Base-by-base conservation (phyloP, 2,113 vertebrate genomes). In the Mionectes macconnelli region DNA sequence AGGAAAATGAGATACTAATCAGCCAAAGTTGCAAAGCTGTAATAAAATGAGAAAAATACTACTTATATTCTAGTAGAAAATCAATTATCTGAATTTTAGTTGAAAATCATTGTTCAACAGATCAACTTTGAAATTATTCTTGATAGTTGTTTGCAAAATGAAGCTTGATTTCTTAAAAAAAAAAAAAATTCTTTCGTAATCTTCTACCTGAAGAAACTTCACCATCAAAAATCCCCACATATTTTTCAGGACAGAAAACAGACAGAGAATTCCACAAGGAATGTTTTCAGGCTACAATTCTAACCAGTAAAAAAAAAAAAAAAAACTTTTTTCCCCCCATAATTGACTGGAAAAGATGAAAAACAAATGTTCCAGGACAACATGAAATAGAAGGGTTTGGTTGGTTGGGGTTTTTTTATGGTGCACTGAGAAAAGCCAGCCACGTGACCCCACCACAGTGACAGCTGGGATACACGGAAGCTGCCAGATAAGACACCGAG, bases 321-420 rank as follows among this genome's bases (percentile, higher is more conserved):
- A 80, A 22, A 89, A 70, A 27, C 12, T 23, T 28, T 83, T 57
- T 74, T 79, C 30, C 2, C 22, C 37, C 37, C 70, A 80, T 88
- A 93, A 94, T 86, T 94, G 76, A n/a, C 40, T 89, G 92, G 94
- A 96, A 97, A 92, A 94, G 42, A 88, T 93, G 89, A 96, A 93
- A 70, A 97, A 85, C 63, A 85, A 87, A 85, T 93, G 89, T 96
- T 94, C 93, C 64, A 84, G 91, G 63, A 93, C 85, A 94, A 88
- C 62, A 45, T 40, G 74, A 89, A 94, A 96, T 35, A 81, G 11
- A 92, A 91, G 63, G 31, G 56, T 31, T 74, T 81, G 64, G 35
- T n/a, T 28, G 45, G 73, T 47, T 55, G 40, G 44, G 44, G 18
- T 60, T 66, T 83, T 94, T 83, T 15, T 62, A 69, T 68, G 60